Conservation (phyloP, 2,113 vertebrate genomes). For the Loxodonta africana region DNA sequence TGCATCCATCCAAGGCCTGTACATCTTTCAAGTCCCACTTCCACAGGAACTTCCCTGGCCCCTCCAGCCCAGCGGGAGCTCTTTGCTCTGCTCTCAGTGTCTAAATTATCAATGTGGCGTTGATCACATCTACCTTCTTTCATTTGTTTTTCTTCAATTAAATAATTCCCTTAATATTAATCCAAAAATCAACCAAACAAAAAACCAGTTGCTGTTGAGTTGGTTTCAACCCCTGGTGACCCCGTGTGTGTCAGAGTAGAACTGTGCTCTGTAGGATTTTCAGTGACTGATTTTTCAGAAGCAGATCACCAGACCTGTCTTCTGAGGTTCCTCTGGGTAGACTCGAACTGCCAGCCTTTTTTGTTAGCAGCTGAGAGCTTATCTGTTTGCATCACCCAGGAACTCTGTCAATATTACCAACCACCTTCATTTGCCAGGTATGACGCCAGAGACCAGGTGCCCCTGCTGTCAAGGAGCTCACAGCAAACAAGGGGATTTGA, state of each 20-base stretch:
- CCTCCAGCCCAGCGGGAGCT: neutral
- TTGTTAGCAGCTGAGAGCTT: too few species aligned
- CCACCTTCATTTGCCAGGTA: neutral
- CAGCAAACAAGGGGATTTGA: neutral
- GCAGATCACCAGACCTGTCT: neutral
- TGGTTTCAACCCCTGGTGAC: neutral
- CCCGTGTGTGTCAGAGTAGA: neutral
- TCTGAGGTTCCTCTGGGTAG: neutral
- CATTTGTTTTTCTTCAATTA: neutral
- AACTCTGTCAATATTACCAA: too few species aligned
- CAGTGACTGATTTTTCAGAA: neutral
- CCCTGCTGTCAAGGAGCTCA: neutral
- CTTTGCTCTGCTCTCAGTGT: neutral
- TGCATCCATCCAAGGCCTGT: neutral
- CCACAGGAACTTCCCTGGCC: neutral
- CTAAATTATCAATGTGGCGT: neutral
- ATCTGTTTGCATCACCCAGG: too few species aligned
- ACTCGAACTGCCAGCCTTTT: neutral
- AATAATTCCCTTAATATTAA: neutral
- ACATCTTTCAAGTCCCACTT: neutral
- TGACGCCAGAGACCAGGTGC: neutral
- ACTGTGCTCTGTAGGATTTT: neutral
- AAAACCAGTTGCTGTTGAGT: neutral
- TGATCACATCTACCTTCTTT: neutral
- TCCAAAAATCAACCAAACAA: neutral